These are phyloP conservation scores for Catonia carolina DNA, from an alignment of 2,888 invertebrate genomes.

Conservation along the genomic window DNA sequence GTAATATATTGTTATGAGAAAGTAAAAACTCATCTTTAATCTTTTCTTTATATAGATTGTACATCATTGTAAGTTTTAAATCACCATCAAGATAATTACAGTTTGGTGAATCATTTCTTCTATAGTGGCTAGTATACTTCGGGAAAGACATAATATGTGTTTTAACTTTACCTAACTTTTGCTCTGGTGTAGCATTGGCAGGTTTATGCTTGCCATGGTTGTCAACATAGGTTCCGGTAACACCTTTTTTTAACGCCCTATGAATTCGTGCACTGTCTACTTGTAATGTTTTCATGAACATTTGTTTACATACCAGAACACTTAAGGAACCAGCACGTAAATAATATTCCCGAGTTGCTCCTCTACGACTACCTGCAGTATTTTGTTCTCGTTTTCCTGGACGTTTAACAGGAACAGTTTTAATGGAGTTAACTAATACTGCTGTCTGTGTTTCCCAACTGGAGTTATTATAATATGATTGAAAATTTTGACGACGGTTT, in stretches of 20 bases:
- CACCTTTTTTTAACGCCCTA: too few species aligned
- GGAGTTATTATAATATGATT: neutral
- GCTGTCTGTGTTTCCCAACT: slow-evolving; percentile 3
- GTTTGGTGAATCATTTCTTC: neutral
- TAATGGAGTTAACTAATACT: neutral
- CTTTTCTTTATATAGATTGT: too few species aligned
- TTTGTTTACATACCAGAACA: slow-evolving; percentile 3
- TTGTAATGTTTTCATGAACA: neutral
- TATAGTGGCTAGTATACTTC: slow-evolving; percentile 2
- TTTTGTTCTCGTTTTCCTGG: neutral
- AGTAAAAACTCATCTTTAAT: too few species aligned
- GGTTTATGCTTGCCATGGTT: too few species aligned
- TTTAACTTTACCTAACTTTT: neutral
- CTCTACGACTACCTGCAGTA: neutral
- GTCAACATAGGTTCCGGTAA: too few species aligned
- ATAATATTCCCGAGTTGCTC: slow-evolving; percentile 4
- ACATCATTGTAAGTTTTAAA: too few species aligned
- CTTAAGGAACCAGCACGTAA: neutral
- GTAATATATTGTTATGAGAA: too few species aligned
- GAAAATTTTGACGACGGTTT: neutral
- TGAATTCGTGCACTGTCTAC: too few species aligned
- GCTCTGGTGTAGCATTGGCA: neutral
- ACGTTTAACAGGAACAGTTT: neutral
- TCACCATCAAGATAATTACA: too few species aligned
- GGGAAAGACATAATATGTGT: slow-evolving; percentile 4